Conservation (phyloP, 2,888 invertebrate genomes). For the Drosophila anomalata region DNA sequence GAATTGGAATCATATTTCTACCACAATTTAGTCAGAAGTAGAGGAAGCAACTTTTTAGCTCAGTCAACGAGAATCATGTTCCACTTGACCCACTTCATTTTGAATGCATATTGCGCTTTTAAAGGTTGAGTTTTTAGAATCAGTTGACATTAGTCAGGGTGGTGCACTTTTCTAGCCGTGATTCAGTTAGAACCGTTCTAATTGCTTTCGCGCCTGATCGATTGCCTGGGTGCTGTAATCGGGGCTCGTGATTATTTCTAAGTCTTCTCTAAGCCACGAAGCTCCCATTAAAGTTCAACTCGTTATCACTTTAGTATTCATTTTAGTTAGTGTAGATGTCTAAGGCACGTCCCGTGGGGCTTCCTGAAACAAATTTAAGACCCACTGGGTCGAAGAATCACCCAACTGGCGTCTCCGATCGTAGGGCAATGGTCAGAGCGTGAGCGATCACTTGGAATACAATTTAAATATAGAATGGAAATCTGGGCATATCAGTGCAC, state of each 20-base stretch:
- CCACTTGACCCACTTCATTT: conserved; percentile 48
- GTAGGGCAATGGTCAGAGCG: conserved; percentile 29
- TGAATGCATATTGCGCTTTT: conserved; percentile 28
- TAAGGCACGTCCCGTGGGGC: not conserved
- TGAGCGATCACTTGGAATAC: conserved; percentile 14
- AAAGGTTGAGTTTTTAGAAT: conserved; percentile 38
- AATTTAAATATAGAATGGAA: conserved; percentile 44
- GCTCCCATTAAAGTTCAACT: conserved; percentile 7
- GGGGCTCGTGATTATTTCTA: conserved; percentile 2
- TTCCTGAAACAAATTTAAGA: conserved; percentile 27
- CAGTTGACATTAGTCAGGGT: conserved; percentile 37
- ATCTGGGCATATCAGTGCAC: conserved; percentile 34
- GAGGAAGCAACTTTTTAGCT: conserved; percentile 31
- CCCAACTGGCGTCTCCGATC: conserved; percentile 8
- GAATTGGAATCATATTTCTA: conserved; percentile 25
- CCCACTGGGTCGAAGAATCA: conserved; percentile 11
- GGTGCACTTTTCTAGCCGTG: conserved; percentile 5
- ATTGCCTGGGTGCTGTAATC: not conserved
- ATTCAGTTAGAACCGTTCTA: conserved; percentile 12
- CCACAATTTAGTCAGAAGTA: conserved; percentile 10
- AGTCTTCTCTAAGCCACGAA: conserved; percentile 12
- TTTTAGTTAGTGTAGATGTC: not conserved
- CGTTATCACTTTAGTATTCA: conserved; percentile 13
- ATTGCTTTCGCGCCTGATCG: conserved; percentile 21
- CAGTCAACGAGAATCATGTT: conserved; percentile 37